phyloP scores from a whole-genome alignment of 2,888 invertebrate genomes.

The Chrysolina americana region DNA sequence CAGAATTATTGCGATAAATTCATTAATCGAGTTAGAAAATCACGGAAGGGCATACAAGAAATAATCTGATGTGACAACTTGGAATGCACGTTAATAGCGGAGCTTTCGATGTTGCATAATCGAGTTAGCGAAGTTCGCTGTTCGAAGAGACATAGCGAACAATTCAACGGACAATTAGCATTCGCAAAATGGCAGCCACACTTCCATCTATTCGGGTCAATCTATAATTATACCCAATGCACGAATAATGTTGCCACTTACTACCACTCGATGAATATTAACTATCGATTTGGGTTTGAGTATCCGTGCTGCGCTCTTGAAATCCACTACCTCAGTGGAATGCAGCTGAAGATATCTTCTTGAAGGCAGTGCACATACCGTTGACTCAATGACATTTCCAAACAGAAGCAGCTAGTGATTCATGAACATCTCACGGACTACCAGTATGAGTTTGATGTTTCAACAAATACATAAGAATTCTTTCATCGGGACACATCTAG shows the following conservation, averaged over 20 bases:
- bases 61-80: conserved; percentile 45
- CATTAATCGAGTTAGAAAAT: conserved; percentile 48
- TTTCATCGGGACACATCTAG: no score
- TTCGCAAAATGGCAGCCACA: conserved; percentile 53
- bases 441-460: no score
- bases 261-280: conserved; percentile 52
- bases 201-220: conserved; percentile 52
- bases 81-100: conserved; percentile 46
- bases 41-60: conserved; percentile 38
- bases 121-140: conserved; percentile 53
- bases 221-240: conserved; percentile 55
- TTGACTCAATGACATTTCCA: no score
- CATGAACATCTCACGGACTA: no score
- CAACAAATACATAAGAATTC: no score
- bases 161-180: conserved; percentile 56
- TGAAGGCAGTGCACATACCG: no score
- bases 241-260: conserved; percentile 53
- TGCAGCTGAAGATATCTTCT: not conserved
- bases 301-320: not conserved
- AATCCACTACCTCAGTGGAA: not conserved
- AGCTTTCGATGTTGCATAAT: conserved; percentile 52
- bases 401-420: no score
- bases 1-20: conserved; percentile 31
- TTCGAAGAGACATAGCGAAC: conserved; percentile 47
- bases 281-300: conserved; percentile 37